These are phyloP conservation scores for Euthynnus affinis DNA, from an alignment of 2,797 vertebrate species.

Conservation along the genomic window DNA sequence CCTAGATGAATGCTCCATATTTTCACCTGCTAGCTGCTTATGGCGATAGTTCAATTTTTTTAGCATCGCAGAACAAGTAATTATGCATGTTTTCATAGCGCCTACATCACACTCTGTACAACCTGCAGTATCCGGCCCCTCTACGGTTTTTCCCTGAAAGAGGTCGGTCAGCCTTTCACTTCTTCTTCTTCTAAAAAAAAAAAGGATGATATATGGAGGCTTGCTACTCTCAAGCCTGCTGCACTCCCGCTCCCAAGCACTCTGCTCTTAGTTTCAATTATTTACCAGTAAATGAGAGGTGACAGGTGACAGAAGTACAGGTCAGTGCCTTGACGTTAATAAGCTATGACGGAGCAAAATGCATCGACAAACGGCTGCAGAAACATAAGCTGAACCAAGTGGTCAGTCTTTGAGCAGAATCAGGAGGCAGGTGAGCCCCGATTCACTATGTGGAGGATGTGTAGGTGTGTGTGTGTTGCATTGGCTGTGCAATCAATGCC, in stretches of 20 bases:
- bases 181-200: too few relatives aligned
- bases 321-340: conserved; percentile 64
- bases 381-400: conserved; percentile 41
- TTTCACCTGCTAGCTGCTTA: conserved; percentile 37
- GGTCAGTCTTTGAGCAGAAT: conserved; percentile 32
- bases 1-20: conserved; percentile 49
- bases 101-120: conserved; percentile 19
- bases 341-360: conserved; percentile 67
- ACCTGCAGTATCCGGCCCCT: conserved; percentile 37
- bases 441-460: conserved; percentile 35
- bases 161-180: conserved; percentile 24
- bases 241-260: conserved; percentile 52
- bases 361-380: conserved; percentile 52
- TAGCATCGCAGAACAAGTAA: conserved; percentile 40
- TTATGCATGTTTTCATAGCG: conserved; percentile 35
- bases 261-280: conserved; percentile 77
- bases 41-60: conserved; percentile 30
- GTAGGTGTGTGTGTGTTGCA: conserved; percentile 51
- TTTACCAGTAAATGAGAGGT: conserved; percentile 77
- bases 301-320: conserved; percentile 75
- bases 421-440: conserved; percentile 15
- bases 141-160: conserved; percentile 34
- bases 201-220: conserved; percentile 31
- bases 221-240: conserved; percentile 44
- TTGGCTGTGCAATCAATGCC: conserved; percentile 64